Conservation (phyloP, 1,140 invertebrate species). For the Laupala kohalensis region DNA sequence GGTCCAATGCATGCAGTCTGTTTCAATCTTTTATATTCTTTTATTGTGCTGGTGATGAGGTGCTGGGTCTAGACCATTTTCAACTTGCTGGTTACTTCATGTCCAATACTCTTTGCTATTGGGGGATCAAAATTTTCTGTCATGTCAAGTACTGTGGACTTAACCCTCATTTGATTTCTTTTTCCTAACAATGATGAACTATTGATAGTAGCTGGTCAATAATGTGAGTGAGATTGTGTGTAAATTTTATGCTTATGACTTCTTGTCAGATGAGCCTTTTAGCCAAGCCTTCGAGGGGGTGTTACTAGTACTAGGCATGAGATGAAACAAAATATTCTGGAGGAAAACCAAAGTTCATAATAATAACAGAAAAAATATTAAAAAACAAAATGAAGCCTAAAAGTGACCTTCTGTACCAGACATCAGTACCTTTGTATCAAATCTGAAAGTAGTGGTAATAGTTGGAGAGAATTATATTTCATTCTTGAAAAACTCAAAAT, state of each 20-base stretch:
- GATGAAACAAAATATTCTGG: neutral
- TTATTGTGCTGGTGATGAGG: neutral
- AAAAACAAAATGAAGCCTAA: slow-evolving; percentile 13
- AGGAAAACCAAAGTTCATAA: neutral
- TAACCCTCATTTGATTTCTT: neutral
- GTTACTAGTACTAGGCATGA: neutral
- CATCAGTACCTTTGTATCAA: slow-evolving; percentile 9
- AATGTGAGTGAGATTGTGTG: neutral
- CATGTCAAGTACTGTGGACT: neutral
- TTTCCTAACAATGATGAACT: neutral
- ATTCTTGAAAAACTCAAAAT: slow-evolving; percentile 13
- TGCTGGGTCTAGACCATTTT: neutral
- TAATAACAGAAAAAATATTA: neutral
- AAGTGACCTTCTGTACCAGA: slow-evolving; percentile 14
- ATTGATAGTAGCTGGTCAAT: neutral
- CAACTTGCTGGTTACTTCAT: neutral
- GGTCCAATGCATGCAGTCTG: neutral
- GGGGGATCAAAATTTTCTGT: neutral
- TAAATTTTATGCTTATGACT: neutral
- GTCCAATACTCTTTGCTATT: neutral
- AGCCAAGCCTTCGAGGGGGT: neutral
- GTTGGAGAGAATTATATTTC: slow-evolving; percentile 14
- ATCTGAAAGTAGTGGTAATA: slow-evolving; percentile 5
- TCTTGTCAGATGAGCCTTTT: neutral
- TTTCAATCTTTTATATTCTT: neutral